A percentile compares a stretch with the other conserved stretches of the same genome.
phyloP scores from a whole-genome alignment of 2,797 vertebrate genomes.

The Malacoraja senta region DNA sequence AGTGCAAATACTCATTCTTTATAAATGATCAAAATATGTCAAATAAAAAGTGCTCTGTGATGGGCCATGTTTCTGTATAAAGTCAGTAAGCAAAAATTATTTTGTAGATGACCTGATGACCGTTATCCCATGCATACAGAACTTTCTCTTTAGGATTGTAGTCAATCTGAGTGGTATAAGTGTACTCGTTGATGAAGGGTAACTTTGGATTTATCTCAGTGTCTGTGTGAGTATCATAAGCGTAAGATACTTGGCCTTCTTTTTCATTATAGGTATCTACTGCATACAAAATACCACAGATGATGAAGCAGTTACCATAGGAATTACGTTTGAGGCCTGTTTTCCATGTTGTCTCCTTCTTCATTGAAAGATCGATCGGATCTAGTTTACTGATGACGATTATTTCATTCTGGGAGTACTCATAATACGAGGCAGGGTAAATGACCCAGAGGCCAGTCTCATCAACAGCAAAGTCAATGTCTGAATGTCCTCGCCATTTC shows the following conservation, averaged over 20 bases:
- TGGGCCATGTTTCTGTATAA: slow-evolving; percentile 40
- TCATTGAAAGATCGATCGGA: slow-evolving; percentile 77
- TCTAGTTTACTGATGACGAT: slow-evolving; percentile 87
- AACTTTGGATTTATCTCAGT: slow-evolving; percentile 76
- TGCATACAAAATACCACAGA: slow-evolving; percentile 88
- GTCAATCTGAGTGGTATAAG: slow-evolving; percentile 90
- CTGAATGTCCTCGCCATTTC: slow-evolving; percentile 94
- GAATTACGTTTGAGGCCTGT: slow-evolving; percentile 79
- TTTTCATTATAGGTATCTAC: slow-evolving; percentile 81
- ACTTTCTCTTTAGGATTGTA: slow-evolving; percentile 93
- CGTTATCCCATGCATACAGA: slow-evolving; percentile 94
- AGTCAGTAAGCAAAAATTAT: slow-evolving; percentile 67
- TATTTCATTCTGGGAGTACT: slow-evolving; percentile 80
- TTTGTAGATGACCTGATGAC: slow-evolving; percentile 83
- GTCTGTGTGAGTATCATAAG: slow-evolving; percentile 90
- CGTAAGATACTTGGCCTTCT: slow-evolving; percentile 83
- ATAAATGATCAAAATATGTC: slow-evolving; percentile 44
- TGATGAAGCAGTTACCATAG: slow-evolving; percentile 92
- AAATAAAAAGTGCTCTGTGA: slow-evolving; percentile 53
- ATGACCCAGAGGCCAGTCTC: slow-evolving; percentile 96
- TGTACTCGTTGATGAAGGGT: slow-evolving; percentile 78
- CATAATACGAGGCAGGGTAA: slow-evolving; percentile 77
- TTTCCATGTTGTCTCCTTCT: slow-evolving; percentile 86
- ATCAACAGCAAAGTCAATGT: slow-evolving; percentile 92
- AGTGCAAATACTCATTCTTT: slow-evolving; percentile 35